Base-by-base conservation (phyloP, 2,888 invertebrate genomes). In the Cryptus viduatorius region DNA sequence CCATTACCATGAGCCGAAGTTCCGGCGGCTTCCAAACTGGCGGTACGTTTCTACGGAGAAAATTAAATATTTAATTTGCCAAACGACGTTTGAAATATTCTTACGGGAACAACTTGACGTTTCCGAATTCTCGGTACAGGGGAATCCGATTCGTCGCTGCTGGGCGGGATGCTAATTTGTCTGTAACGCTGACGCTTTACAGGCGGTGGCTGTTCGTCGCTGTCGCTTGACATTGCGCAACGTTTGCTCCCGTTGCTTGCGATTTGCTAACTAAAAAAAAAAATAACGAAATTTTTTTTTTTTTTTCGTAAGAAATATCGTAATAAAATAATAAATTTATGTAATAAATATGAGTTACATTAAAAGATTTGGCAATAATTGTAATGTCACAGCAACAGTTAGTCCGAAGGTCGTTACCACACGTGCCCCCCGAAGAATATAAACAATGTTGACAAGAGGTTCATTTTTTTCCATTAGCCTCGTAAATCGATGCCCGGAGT, bases 131-230 rank as follows among this genome's bases (percentile, higher is more conserved):
- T 86, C 16, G 88, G 76, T 50, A 90, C 50, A 1, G 68, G 50
- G 29, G 14, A 84, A 44, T 89, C 73, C n/a, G 89, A 89, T 67
- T 91, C 92, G 72, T 92, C 89, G 44, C 92, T 93, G 78, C 90
- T 91, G 4, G 92, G 92, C 68, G 53, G 16, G 16, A 3, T 2
- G 16, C 89, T 92, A 24, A 91, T 91, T 3, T 87, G 87, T 46
- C 88, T 5, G 37, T 37, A 37, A 37, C 88, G 89, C 42, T 83
- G 88, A 65, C 91, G 88, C 71, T 92, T 92, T 16, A 83, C 84
- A 64, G 89, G 86, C 78, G 88, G 88, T 61, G 83, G 84, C 44
- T 77, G 85, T 50, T 83, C 84, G 75, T 90, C 90, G 65, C 87
- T 89, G 79, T 92, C 90, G 80, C 89, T 91, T 75, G 91, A 88